Conservation (phyloP, 2,888 invertebrate genomes). For the Orthonevra nobilis region DNA sequence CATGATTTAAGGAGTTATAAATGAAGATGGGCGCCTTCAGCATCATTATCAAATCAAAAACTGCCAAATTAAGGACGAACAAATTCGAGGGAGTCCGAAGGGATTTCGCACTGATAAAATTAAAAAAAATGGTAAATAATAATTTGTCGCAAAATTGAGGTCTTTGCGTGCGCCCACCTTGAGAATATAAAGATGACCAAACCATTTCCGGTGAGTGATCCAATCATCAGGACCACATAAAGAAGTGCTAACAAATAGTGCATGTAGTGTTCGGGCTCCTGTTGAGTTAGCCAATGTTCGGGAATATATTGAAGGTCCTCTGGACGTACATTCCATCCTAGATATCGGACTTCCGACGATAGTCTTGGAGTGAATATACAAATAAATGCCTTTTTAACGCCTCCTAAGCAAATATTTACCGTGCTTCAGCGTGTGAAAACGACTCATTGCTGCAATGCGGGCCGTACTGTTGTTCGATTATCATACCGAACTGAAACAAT, state of each 20-base stretch:
- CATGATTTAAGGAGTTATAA: conserved; percentile 89
- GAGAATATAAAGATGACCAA: conserved; percentile 86
- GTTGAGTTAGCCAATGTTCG: conserved; percentile 89
- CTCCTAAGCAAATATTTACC: conserved; percentile 38
- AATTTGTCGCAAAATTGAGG: no score
- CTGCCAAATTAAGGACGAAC: conserved; percentile 89
- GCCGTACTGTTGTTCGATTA: conserved; percentile 46
- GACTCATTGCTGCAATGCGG: conserved; percentile 62
- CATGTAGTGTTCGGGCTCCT: conserved; percentile 89
- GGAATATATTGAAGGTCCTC: conserved; percentile 88
- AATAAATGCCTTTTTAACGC: not conserved
- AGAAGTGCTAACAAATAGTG: conserved; percentile 89
- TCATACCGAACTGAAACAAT: conserved; percentile 40
- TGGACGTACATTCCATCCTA: conserved; percentile 88
- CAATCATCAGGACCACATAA: conserved; percentile 87
- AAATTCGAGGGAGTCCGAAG: conserved; percentile 86
- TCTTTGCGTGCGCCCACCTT: conserved; percentile 59
- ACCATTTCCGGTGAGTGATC: conserved; percentile 89
- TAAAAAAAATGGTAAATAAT: no score
- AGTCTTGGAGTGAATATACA: conserved; percentile 66
- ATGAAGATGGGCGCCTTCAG: conserved; percentile 91
- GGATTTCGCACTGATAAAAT: conserved; percentile 78
- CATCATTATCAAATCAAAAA: conserved; percentile 93
- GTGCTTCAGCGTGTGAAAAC: conserved; percentile 44
- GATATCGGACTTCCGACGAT: conserved; percentile 79